Conservation (phyloP, 2,888 invertebrate species). For the Elgonia sp. region DNA sequence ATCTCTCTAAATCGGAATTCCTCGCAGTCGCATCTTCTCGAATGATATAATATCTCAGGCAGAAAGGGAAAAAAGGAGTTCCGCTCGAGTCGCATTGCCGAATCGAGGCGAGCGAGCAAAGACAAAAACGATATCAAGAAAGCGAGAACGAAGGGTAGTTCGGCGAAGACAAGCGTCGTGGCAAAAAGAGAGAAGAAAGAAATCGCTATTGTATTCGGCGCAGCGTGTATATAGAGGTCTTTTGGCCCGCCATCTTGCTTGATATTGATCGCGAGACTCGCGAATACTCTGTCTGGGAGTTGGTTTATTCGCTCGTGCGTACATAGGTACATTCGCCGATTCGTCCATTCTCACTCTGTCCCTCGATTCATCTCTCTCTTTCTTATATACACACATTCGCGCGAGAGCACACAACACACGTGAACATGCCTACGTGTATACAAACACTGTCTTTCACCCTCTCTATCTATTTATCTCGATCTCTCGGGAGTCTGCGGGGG, state of each 20-base stretch:
- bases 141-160: constrained; percentile 76
- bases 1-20: constrained; percentile 67
- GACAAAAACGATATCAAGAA: constrained; percentile 77
- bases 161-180: constrained; percentile 75
- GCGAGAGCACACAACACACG: constrained; percentile 54
- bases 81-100: constrained; percentile 70
- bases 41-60: constrained; percentile 66
- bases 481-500: constrained; percentile 82
- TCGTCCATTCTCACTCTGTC: constrained; percentile 77
- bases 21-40: constrained; percentile 59
- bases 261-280: constrained; percentile 87
- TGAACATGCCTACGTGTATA: constrained; percentile 42
- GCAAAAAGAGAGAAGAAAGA: constrained; percentile 76
- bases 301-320: constrained; percentile 79
- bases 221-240: constrained; percentile 83
- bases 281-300: constrained; percentile 84
- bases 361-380: constrained; percentile 68
- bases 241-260: constrained; percentile 86
- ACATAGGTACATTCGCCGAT: constrained; percentile 77
- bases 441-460: constrained; percentile 75
- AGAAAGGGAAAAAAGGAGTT: constrained; percentile 61
- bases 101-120: constrained; percentile 75
- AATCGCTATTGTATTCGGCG: constrained; percentile 85
- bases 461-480: constrained; percentile 76
- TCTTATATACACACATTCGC: constrained; percentile 52